These are phyloP conservation scores for Iselma pallidipennis DNA, from an alignment of 2,888 invertebrate species.

Conservation along the genomic window DNA sequence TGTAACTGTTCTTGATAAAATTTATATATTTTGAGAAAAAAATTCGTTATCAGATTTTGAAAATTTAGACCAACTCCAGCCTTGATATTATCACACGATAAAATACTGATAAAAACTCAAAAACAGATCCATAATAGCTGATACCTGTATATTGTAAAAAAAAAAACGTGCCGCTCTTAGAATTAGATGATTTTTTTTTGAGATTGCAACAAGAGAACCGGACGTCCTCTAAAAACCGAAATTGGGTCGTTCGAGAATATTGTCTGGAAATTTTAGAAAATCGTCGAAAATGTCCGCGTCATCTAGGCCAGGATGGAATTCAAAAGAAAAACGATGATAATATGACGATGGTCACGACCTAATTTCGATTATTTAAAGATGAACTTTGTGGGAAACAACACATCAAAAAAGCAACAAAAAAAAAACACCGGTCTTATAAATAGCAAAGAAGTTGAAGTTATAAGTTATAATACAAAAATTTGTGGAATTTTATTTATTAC, in stretches of 20 bases:
- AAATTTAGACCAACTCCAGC: too few species aligned
- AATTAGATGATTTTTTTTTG: too few species aligned
- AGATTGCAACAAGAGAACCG: background rate
- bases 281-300: background rate
- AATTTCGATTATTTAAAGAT: constrained; percentile 1
- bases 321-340: background rate
- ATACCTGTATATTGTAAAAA: too few species aligned
- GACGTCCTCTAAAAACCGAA: background rate
- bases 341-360: background rate
- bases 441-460: background rate
- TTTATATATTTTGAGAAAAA: too few species aligned
- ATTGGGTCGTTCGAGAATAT: background rate
- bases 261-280: background rate
- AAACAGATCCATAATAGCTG: too few species aligned
- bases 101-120: too few species aligned
- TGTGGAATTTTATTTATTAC: background rate
- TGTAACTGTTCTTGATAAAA: too few species aligned
- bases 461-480: background rate
- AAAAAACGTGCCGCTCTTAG: too few species aligned
- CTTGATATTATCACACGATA: too few species aligned
- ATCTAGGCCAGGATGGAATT: background rate
- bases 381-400: background rate
- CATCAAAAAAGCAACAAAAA: background rate
- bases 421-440: background rate
- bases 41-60: too few species aligned